A percentile compares a stretch with the other conserved stretches of the same genome.
phyloP scores from a whole-genome alignment of 2,797 vertebrate genomes.

The Neosilurus hyrtlii region DNA sequence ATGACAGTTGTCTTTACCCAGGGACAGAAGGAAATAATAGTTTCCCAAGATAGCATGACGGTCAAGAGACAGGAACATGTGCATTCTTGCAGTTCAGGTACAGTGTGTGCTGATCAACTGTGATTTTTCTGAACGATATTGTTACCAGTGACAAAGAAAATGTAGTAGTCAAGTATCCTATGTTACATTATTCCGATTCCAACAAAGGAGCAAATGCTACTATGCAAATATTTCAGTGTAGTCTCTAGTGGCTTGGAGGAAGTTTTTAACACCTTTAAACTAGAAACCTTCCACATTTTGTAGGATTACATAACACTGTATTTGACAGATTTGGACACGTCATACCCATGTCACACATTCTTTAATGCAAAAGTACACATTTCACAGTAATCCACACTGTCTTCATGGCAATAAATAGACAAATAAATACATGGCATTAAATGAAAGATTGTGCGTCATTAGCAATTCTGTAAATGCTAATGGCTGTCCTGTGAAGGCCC shows the following conservation, averaged over 20 bases:
- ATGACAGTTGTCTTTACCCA: background rate
- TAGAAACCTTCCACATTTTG: background rate
- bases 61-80: background rate
- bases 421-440: background rate
- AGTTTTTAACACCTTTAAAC: background rate
- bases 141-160: background rate
- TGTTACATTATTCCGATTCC: background rate
- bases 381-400: background rate
- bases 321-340: too few relatives aligned
- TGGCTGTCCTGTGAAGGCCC: background rate
- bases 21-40: background rate
- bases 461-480: constrained; percentile 12
- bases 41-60: background rate
- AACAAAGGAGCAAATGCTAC: background rate
- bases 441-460: constrained; percentile 4
- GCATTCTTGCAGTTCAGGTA: background rate
- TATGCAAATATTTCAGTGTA: background rate
- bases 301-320: background rate
- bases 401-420: background rate
- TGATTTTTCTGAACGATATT: background rate
- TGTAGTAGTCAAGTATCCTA: background rate
- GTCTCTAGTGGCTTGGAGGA: background rate
- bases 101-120: background rate
- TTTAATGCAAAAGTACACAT: background rate
- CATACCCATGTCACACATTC: background rate